Evolutionary conservation across 2,888 invertebrate genomes (phyloP).

Genomic region (Polylopha cassiicola): DNA sequence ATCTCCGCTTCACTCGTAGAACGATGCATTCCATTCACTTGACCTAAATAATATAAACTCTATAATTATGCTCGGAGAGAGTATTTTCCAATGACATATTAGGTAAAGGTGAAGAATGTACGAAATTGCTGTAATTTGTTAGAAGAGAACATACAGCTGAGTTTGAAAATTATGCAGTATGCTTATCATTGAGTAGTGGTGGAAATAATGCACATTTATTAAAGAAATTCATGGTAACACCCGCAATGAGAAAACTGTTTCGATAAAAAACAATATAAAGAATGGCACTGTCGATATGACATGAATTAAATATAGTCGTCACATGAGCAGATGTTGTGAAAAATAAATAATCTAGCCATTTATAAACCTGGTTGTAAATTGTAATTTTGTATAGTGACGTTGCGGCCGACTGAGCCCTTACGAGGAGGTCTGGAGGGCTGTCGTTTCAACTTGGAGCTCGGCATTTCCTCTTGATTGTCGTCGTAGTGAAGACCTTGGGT

Average conservation of each 20-base stretch:
- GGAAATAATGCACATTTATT: no score
- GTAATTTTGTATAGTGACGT: constrained; percentile 60
- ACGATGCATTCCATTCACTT: constrained; percentile 79
- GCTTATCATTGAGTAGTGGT: no score
- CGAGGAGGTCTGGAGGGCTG: constrained; percentile 85
- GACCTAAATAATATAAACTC: constrained; percentile 36
- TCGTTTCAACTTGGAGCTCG: constrained; percentile 57
- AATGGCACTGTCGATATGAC: no score
- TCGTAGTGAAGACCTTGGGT: constrained; percentile 89
- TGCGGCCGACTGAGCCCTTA: constrained; percentile 84
- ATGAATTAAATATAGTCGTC: no score
- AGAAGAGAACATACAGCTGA: no score
- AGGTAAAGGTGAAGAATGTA: constrained; percentile 4
- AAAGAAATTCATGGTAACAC: no score
- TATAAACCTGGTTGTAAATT: constrained; percentile 58
- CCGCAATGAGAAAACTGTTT: no score
- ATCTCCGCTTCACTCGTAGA: constrained; percentile 88
- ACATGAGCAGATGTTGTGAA: no score
- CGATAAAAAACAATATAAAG: no score
- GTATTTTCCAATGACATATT: constrained; percentile 1
- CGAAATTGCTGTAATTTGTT: no score
- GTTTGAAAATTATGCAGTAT: no score
- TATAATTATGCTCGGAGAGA: neutral
- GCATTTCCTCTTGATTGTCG: constrained; percentile 78
- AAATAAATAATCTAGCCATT: no score